Evolutionary conservation across 2,113 vertebrate genomes (phyloP).

Genomic region (Hiodon alosoides): DNA sequence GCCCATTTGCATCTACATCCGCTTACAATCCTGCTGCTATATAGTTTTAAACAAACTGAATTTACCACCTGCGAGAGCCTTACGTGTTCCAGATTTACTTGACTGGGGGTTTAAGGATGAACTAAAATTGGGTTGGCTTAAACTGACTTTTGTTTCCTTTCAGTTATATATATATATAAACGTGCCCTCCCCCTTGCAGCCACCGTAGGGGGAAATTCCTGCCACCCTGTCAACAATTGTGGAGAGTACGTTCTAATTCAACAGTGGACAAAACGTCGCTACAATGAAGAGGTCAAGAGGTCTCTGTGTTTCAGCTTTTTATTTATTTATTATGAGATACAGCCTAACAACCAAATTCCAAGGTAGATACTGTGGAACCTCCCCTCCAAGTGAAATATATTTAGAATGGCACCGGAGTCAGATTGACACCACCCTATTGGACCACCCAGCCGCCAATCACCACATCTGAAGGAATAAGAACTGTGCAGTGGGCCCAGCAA

Average conservation of each 20-base stretch:
- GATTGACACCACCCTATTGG: constrained; percentile 48
- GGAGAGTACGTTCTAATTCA: not conserved
- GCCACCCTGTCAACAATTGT: not conserved
- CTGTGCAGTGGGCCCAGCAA: constrained; percentile 28
- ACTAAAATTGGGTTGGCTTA: not conserved
- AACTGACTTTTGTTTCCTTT: not conserved
- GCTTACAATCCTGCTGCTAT: too few relatives aligned
- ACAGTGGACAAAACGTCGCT: not conserved
- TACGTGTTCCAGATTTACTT: not conserved
- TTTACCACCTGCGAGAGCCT: not conserved
- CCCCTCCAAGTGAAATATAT: constrained; percentile 52
- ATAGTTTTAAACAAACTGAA: not conserved
- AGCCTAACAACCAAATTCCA: constrained; percentile 15
- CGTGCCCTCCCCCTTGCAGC: not conserved
- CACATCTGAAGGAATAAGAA: constrained; percentile 35
- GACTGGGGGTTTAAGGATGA: not conserved
- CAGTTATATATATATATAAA: constrained; percentile 1
- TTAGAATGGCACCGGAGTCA: constrained; percentile 48
- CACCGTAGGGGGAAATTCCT: constrained; percentile 12
- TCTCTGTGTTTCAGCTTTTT: not conserved
- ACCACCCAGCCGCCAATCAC: constrained; percentile 49
- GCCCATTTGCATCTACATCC: too few relatives aligned
- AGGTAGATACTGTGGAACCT: constrained; percentile 43
- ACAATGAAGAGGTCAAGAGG: not conserved
- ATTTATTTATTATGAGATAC: not conserved